phyloP scores from a whole-genome alignment of 2,888 invertebrate genomes.

The Patella caerulea region DNA sequence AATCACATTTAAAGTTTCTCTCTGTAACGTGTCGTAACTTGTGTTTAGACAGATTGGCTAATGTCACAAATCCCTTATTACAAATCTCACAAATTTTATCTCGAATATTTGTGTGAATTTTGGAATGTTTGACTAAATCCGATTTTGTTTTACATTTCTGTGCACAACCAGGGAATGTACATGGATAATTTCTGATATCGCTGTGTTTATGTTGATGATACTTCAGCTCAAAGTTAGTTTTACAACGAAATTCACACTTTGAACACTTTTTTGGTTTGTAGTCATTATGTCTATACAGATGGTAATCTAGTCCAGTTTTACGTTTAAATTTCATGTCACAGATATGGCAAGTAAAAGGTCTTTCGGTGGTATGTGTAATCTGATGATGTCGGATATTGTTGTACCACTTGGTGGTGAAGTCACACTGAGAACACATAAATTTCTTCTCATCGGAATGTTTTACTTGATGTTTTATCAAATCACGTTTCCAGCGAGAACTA shows the following conservation, averaged over 20 bases:
- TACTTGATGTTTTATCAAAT: constrained; percentile 42
- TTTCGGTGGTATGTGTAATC: constrained; percentile 40
- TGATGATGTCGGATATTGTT: constrained; percentile 45
- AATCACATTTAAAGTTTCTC: constrained; percentile 47
- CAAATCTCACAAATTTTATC: constrained; percentile 45
- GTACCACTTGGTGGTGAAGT: constrained; percentile 51
- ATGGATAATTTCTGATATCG: constrained; percentile 44
- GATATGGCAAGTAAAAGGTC: constrained; percentile 43
- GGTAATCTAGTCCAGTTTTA: constrained; percentile 44
- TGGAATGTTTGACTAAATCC: constrained; percentile 53
- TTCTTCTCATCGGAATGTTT: constrained; percentile 46
- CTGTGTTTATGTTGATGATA: constrained; percentile 54
- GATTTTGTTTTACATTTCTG: constrained; percentile 52
- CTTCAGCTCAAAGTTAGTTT: constrained; percentile 54
- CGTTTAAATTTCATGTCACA: constrained; percentile 51
- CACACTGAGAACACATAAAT: constrained; percentile 47
- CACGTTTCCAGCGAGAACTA: constrained; percentile 40
- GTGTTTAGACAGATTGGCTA: constrained; percentile 43
- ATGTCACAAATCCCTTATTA: constrained; percentile 44
- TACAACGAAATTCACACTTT: constrained; percentile 52
- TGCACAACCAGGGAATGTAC: constrained; percentile 49
- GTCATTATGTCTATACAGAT: constrained; percentile 50
- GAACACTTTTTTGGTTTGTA: constrained; percentile 52
- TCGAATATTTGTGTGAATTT: constrained; percentile 43
- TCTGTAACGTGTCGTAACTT: constrained; percentile 37